Base-by-base conservation (phyloP, 53 echinoderm and acorn worm species). In the Zoroaster sp. region DNA sequence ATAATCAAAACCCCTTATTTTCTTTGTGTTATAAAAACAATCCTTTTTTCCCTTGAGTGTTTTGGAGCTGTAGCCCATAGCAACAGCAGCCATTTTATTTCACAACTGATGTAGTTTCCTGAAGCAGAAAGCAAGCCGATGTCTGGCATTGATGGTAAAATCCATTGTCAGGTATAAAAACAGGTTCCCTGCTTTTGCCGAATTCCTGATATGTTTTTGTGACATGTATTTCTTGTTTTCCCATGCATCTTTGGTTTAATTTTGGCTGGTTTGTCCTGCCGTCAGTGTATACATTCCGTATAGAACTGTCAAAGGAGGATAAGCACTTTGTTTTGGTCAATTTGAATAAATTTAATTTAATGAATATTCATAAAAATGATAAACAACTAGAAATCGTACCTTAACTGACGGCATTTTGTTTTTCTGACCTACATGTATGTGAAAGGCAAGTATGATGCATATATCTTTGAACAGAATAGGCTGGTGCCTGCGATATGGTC, bases 261-360 rank as follows among this genome's bases (percentile, higher is more conserved):
- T 35, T 23, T 23, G 63, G 13, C 5, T 28, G 63, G 55, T 18
- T 17, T 43, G 66, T 40, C 39, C 9, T 8, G 67, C 42, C 81
- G 66, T 65, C 5, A 41, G 15, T 41, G 67, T 81, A 81, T 81
- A 81, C 81, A 81, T 66, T 66, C 39, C 66, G 81, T 81, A 81
- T 66, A 67, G 42, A 81, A 28, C 41, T 3, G 37, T 36, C 17
- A 70, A 35, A 34, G 55, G 34, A 18, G 18, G 32, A 63, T 31
- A 10, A 78, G 78, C 78, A 59, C 78, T 78, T 78, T 78, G 63
- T 78, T 78, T 78, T 78, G 78, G 78, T 37, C 78, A 78, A 4
- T 78, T 52, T 78, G 20, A n/a, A 30, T 37, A 51, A 59, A 78
- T 4, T 18, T 18, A 76, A 1, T 32, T 43, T 74, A 4, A n/a